A percentile compares a stretch with the other conserved stretches of the same genome.
phyloP scores from a whole-genome alignment of 2,888 invertebrate species.

The Drosophila demipolita region DNA sequence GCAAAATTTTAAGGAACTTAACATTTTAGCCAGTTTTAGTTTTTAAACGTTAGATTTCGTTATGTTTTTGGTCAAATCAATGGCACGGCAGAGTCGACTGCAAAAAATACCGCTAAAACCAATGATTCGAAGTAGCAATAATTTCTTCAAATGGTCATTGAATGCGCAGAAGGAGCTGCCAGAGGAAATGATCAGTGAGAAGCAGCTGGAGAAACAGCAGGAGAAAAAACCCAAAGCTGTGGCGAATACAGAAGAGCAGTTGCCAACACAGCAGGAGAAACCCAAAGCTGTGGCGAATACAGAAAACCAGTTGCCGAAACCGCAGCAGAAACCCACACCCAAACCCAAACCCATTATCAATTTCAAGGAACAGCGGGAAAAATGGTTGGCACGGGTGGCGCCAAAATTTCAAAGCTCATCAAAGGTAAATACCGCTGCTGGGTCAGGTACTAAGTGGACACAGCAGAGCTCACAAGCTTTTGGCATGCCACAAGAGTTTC shows the following conservation, averaged over 20 bases:
- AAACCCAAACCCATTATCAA: conserved; percentile 12
- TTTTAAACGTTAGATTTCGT: conserved; percentile 4
- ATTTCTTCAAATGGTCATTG: conserved; percentile 54
- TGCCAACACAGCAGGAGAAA: not conserved
- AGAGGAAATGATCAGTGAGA: not conserved
- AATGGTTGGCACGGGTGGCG: conserved; percentile 71
- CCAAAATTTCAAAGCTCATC: conserved; percentile 44
- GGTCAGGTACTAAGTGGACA: not conserved
- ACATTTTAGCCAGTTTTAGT: conserved; percentile 11
- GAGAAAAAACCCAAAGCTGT: not conserved
- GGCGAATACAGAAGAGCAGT: not conserved
- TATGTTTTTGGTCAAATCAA: conserved; percentile 35
- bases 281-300: not conserved
- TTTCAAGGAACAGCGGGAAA: conserved; percentile 62
- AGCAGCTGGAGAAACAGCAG: not conserved
- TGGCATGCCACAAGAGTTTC: conserved; percentile 23
- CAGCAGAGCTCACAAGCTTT: not conserved
- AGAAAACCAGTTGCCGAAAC: not conserved
- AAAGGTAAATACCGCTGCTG: conserved; percentile 4
- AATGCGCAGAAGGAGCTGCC: not conserved
- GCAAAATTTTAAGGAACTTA: conserved; percentile 22
- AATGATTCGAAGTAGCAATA: conserved; percentile 16
- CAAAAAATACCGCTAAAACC: not conserved
- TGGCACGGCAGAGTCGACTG: not conserved
- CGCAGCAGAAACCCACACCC: not conserved